phyloP scores from a whole-genome alignment of 2,113 vertebrate species.

The Pachycephala philippinensis region DNA sequence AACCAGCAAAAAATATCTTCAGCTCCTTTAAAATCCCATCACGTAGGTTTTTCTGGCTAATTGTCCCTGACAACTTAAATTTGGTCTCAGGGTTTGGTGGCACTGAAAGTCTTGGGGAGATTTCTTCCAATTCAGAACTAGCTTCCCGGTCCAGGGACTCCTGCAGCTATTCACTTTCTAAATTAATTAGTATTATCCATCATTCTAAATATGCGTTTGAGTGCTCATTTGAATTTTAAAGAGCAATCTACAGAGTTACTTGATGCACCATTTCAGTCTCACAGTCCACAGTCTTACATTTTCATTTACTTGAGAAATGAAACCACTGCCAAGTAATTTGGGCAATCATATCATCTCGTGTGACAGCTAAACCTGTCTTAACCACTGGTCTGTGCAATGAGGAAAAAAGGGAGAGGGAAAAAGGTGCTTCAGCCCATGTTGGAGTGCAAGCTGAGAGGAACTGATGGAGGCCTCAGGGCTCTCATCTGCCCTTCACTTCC shows the following conservation, averaged over 20 bases:
- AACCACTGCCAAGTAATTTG: neutral
- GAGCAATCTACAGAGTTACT: neutral
- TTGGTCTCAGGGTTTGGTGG: neutral
- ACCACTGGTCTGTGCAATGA: neutral
- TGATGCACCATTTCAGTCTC: neutral
- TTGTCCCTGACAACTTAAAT: neutral
- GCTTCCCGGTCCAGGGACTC: neutral
- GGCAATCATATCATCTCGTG: neutral
- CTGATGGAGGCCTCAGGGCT: neutral
- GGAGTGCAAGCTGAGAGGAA: neutral
- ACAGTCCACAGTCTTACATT: neutral
- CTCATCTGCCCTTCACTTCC: neutral
- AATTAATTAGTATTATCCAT: neutral
- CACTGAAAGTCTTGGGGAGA: neutral
- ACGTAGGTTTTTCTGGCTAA: neutral
- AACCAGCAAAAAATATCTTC: neutral
- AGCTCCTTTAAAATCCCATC: neutral
- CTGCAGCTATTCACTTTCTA: neutral
- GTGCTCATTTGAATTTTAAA: neutral
- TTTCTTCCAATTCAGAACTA: neutral
- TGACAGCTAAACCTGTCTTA: slow-evolving; percentile 3
- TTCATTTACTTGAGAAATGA: slow-evolving; percentile 30
- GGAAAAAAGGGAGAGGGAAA: neutral
- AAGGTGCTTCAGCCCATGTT: neutral
- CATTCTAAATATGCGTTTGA: neutral